Base-by-base conservation (phyloP, 2,888 invertebrate genomes). In the Mesorhabditis sp. region DNA sequence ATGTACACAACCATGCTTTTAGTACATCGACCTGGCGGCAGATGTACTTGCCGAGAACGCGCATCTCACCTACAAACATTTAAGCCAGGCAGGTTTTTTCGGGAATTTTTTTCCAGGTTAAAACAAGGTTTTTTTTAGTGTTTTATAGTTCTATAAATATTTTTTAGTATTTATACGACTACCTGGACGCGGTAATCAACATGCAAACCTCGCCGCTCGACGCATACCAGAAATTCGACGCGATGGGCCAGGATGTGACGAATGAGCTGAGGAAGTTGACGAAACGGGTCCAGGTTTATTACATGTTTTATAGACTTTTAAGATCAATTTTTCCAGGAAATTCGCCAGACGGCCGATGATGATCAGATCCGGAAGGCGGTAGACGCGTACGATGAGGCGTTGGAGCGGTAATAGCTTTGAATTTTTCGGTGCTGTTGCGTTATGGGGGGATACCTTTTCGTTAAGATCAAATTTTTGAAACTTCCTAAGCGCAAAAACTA, bases 31-130 rank as follows among this genome's bases (percentile, higher is more conserved):
- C 86, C 89, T 97, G 72, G 97, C 97, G 7, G 98, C 98, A 0
- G 98, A 98, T 88, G 93, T 98, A 58, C 87, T 98, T 74, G 97
- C 97, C 5, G 97, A 97, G 88, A 95, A 97, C 87, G 93, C 94
- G 5, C 93, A 96, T 86, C 90, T 96, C 69, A 96, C 95, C 0
- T 95, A 94, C 83, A 95, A 95, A 87, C 72, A 72, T 68, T 66
- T 77, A 44, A 72, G 65, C 45, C 67, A 72, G 67, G 75, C 72
- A 28, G 88, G n/a, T 71, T 44, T n/a, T 62, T 44, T 50, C n/a
- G 1, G n/a, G n/a, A 50, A 50, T n/a, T 50, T 50, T 10, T 50
- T 10, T 15, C 28, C 43, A 62, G 0, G 43, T 44, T 42, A 43
- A 42, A 62, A 62, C 15, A 67, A 4, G 45, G 43, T 6, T 50